phyloP scores from a whole-genome alignment of 2,888 invertebrate genomes.

The Ernsta delagoae region DNA sequence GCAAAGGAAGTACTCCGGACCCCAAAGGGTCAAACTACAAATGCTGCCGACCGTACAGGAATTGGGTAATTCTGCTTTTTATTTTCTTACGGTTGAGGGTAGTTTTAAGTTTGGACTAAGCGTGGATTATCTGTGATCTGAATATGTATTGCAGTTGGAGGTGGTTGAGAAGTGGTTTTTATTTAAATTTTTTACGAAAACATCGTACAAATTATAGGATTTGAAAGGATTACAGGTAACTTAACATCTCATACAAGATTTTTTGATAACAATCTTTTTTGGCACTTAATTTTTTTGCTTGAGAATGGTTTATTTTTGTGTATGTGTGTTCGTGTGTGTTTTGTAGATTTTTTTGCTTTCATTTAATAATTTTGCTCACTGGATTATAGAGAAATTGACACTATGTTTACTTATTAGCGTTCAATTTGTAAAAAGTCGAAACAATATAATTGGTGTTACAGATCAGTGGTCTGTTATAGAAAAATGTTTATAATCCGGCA shows the following conservation, averaged over 20 bases:
- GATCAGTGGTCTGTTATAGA: no score
- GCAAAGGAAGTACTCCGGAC: slow-evolving; percentile 85
- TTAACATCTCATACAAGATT: no score
- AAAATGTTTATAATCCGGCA: no score
- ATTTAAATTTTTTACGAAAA: background rate
- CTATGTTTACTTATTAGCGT: no score
- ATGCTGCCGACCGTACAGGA: slow-evolving; percentile 89
- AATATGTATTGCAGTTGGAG: background rate
- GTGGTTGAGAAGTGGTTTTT: background rate
- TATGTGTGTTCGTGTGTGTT: slow-evolving; percentile 5
- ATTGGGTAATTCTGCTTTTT: slow-evolving; percentile 86
- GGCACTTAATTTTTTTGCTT: slow-evolving; percentile 7
- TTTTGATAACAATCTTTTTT: background rate
- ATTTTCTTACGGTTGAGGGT: slow-evolving; percentile 44
- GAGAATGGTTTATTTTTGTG: slow-evolving; percentile 11
- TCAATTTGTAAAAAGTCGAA: no score
- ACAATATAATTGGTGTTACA: no score
- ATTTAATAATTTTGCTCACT: background rate
- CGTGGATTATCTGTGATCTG: background rate
- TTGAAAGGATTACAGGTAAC: background rate
- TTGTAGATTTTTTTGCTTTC: slow-evolving; percentile 2
- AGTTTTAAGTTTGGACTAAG: slow-evolving; percentile 37
- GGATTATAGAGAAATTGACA: background rate
- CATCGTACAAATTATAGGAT: background rate
- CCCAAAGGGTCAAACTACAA: slow-evolving; percentile 76